These are phyloP conservation scores for Tinamus major DNA, from an alignment of 2,797 vertebrate species.

Conservation along the genomic window DNA sequence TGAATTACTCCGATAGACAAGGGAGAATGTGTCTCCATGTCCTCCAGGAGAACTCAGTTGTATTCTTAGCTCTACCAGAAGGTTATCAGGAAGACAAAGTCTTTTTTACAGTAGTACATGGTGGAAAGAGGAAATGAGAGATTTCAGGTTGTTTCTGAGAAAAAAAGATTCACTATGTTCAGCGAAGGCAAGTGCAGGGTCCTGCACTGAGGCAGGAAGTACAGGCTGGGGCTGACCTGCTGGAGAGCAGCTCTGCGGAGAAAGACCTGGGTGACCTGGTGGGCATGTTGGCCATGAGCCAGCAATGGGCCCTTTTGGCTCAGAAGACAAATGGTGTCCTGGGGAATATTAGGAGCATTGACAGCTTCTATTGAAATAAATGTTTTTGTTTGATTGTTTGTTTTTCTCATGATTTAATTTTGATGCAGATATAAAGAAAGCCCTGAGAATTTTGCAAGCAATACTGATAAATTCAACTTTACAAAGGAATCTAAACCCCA, in stretches of 20 bases:
- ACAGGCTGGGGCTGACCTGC: no score
- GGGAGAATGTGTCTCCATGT: neutral
- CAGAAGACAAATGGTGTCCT: no score
- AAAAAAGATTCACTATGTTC: neutral
- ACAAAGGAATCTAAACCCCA: neutral
- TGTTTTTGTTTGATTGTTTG: neutral
- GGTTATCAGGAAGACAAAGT: neutral
- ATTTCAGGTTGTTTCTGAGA: neutral
- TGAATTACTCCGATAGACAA: neutral
- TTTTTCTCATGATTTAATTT: neutral
- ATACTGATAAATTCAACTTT: neutral
- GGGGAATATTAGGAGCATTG: neutral
- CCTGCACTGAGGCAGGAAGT: no score
- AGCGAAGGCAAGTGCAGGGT: no score
- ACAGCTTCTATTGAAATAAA: constrained; percentile 36
- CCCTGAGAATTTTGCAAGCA: neutral
- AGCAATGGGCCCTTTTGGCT: no score
- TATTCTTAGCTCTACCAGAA: neutral
- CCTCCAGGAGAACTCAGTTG: neutral
- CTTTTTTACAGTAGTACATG: neutral
- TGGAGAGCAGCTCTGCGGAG: no score
- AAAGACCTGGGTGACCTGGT: no score
- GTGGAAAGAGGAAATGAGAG: neutral
- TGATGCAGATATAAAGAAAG: neutral
- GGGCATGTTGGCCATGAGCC: no score